phyloP scores from a whole-genome alignment of 2,888 invertebrate species.

The Xanthorhoe spadicearia region DNA sequence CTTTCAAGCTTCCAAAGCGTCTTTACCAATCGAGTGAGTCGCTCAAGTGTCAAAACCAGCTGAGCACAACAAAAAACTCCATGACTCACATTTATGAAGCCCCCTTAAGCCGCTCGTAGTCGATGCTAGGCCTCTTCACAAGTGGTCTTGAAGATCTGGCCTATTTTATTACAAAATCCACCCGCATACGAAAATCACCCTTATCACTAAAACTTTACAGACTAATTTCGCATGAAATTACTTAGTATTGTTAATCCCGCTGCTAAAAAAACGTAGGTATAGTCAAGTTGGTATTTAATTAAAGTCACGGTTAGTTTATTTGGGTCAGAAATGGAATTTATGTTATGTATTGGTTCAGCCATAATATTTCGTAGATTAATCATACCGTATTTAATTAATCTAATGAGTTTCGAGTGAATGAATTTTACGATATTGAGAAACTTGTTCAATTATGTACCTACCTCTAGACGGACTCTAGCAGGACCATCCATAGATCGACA shows the following conservation, averaged over 20 bases:
- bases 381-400: too few relatives aligned
- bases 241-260: constrained; percentile 45
- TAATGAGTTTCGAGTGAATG: too few relatives aligned
- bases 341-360: neutral
- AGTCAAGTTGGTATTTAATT: constrained; percentile 45
- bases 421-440: too few relatives aligned
- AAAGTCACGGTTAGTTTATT: constrained; percentile 31
- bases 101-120: constrained; percentile 41
- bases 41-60: constrained; percentile 46
- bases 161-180: constrained; percentile 60
- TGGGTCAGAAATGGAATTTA: constrained; percentile 17
- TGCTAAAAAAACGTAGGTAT: constrained; percentile 40
- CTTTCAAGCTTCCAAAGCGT: constrained; percentile 17
- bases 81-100: constrained; percentile 62
- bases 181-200: constrained; percentile 44
- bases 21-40: constrained; percentile 29
- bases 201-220: constrained; percentile 37
- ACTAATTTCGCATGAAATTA: constrained; percentile 32
- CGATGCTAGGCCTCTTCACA: constrained; percentile 48
- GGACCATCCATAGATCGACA: too few relatives aligned
- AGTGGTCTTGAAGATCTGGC: constrained; percentile 56
- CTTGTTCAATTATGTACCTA: too few relatives aligned
- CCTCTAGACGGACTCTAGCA: too few relatives aligned
- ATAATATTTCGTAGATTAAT: too few relatives aligned
- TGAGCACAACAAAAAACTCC: constrained; percentile 55